Evolutionary conservation across 2,113 vertebrate genomes (phyloP), one percentile per base, ranked within the genome.

Genomic region (Lepus europaeus): DNA sequence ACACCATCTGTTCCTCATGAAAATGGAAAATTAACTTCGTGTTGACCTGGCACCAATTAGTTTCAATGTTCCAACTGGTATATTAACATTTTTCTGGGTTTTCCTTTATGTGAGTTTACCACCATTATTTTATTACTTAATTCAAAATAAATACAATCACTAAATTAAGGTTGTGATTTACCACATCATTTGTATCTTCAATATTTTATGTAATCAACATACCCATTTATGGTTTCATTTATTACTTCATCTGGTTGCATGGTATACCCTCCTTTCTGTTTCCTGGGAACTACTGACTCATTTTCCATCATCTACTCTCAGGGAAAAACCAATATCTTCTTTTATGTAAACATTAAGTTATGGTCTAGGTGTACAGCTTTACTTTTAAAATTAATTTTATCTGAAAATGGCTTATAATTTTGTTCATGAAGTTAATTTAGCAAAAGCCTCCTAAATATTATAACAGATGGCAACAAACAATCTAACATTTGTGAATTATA

Each of bases 1-100:
- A 95, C 9, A 95, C 93, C 95, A 97, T 97, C 96, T 97, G 95
- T 89, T 96, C 82, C 53, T 96, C 72, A 90, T 95, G 96, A 97
- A 97, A 97, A 95, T 96, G 88, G 95, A 91, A 97, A 96, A 95
- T 95, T 95, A 88, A 78, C 49, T 94, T 90, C 68, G 6, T 74
- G 74, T 94, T 93, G 82, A 97, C 93, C 92, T 93, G 92, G 95
- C 73, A 96, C 89, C 17, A 59, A 33, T 87, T 59, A 94, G 22
- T 76, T 87, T 31, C 76, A 90, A 95, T 90, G 83, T 80, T 93
- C 49, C 61, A 95, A 90, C 10, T 25, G 36, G n/a, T 91, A 80
- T 73, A 87, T 95, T 95, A 56, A 95, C 89, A 90, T 81, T 83
- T 61, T 64, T 5, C 22, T 69, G 17, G 12, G 1, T 0, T 53